phyloP scores from a whole-genome alignment of 2,797 vertebrate genomes.

The Lacerta viridis region DNA sequence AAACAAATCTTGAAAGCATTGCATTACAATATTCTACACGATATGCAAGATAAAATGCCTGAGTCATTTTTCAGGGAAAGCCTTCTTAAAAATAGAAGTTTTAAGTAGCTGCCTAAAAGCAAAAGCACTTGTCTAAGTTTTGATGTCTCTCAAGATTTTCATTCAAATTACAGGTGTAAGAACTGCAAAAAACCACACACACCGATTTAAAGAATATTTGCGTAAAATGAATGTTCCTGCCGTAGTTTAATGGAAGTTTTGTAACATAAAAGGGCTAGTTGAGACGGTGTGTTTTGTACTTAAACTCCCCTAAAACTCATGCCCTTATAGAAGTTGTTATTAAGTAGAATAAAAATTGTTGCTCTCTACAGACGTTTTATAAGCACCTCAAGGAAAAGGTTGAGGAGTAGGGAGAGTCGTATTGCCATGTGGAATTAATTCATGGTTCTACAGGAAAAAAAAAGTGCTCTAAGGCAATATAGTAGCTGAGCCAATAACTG shows the following conservation, averaged over 20 bases:
- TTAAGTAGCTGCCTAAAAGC: too few relatives aligned
- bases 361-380: slow-evolving; percentile 81
- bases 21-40: too few relatives aligned
- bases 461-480: slow-evolving; percentile 76
- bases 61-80: too few relatives aligned
- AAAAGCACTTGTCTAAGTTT: not conserved
- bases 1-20: too few relatives aligned
- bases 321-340: slow-evolving; percentile 79
- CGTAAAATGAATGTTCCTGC: slow-evolving; percentile 73
- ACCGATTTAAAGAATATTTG: slow-evolving; percentile 5
- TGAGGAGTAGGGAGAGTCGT: slow-evolving; percentile 60
- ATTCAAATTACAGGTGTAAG: not conserved
- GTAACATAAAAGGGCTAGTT: slow-evolving; percentile 71
- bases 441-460: slow-evolving; percentile 70
- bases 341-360: slow-evolving; percentile 83
- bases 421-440: slow-evolving; percentile 84
- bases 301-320: slow-evolving; percentile 77
- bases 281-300: slow-evolving; percentile 73
- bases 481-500: slow-evolving; percentile 80
- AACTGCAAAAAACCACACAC: not conserved
- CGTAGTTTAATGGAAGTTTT: slow-evolving; percentile 74
- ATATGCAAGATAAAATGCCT: too few relatives aligned
- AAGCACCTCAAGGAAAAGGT: slow-evolving; percentile 79
- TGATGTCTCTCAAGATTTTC: not conserved
- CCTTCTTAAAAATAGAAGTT: too few relatives aligned